These are phyloP conservation scores for Xiphophorus hellerii DNA, from an alignment of 2,113 vertebrate species.

Conservation along the genomic window DNA sequence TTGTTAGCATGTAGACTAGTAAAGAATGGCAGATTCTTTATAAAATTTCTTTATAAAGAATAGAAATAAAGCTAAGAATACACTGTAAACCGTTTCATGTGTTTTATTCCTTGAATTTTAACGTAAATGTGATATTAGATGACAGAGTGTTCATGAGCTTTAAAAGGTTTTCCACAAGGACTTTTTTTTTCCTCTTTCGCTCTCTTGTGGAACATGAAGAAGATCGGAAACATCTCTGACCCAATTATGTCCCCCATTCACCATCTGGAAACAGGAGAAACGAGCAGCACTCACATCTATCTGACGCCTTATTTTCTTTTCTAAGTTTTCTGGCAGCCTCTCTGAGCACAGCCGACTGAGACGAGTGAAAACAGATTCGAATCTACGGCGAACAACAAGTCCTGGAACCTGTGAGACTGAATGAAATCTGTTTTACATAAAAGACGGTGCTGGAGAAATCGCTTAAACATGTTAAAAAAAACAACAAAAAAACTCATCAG, in stretches of 20 bases:
- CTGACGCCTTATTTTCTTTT: neutral
- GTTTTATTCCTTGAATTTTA: neutral
- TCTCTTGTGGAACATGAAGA: neutral
- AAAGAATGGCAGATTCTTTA: no score
- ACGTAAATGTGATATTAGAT: neutral
- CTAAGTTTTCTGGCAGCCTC: neutral
- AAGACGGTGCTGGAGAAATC: neutral
- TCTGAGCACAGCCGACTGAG: neutral
- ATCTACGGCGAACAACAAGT: neutral
- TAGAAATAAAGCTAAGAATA: no score
- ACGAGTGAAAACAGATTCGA: neutral
- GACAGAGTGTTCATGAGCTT: neutral
- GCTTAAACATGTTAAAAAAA: neutral
- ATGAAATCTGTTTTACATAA: neutral
- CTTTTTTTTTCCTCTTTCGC: neutral
- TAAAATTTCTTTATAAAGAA: neutral
- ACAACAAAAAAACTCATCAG: neutral
- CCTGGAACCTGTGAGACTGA: neutral
- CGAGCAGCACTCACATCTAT: neutral
- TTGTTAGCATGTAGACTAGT: no score
- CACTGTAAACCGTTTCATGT: neutral
- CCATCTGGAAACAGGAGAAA: neutral
- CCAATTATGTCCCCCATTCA: neutral
- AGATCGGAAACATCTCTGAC: neutral
- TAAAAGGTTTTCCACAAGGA: neutral